A percentile compares a stretch with the other conserved stretches of the same genome.
Conservation (phyloP, 2,888 invertebrate genomes). For the Drosophila cracens region DNA sequence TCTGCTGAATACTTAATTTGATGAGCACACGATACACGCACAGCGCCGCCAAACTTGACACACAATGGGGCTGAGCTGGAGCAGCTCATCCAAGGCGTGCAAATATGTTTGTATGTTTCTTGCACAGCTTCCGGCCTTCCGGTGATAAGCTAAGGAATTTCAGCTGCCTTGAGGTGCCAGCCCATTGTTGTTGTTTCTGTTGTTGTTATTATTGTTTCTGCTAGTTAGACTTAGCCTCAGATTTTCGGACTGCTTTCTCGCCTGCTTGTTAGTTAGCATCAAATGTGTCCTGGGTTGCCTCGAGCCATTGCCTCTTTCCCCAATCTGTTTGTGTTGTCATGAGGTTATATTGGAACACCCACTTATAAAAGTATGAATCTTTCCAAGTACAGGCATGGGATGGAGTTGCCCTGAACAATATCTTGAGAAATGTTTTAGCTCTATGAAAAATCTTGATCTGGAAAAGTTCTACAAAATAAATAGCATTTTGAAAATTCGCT, state of each 20-base stretch:
- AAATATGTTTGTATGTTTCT: slow-evolving; percentile 73
- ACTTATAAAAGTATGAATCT: slow-evolving; percentile 7
- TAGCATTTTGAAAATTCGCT: background rate
- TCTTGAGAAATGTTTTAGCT: background rate
- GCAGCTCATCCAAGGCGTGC: slow-evolving; percentile 54
- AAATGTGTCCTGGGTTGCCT: slow-evolving; percentile 64
- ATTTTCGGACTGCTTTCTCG: slow-evolving; percentile 32
- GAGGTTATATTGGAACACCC: slow-evolving; percentile 47
- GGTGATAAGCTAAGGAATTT: slow-evolving; percentile 79
- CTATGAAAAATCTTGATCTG: background rate
- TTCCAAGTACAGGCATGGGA: background rate
- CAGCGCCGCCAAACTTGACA: slow-evolving; percentile 40
- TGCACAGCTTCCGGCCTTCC: slow-evolving; percentile 75
- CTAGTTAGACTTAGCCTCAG: slow-evolving; percentile 32
- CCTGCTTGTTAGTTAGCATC: slow-evolving; percentile 70
- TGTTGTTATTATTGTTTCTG: slow-evolving; percentile 25
- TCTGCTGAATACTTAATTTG: slow-evolving; percentile 75
- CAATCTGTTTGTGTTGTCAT: slow-evolving; percentile 21
- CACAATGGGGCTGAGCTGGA: slow-evolving; percentile 35
- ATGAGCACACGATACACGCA: slow-evolving; percentile 58
- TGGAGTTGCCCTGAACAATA: background rate
- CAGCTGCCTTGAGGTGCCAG: slow-evolving; percentile 62
- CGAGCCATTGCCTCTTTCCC: slow-evolving; percentile 31
- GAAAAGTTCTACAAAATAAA: background rate
- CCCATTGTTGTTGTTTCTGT: slow-evolving; percentile 14